These are phyloP conservation scores for Zelostemma sp. DNA, from an alignment of 1,140 invertebrate genomes.

Conservation along the genomic window DNA sequence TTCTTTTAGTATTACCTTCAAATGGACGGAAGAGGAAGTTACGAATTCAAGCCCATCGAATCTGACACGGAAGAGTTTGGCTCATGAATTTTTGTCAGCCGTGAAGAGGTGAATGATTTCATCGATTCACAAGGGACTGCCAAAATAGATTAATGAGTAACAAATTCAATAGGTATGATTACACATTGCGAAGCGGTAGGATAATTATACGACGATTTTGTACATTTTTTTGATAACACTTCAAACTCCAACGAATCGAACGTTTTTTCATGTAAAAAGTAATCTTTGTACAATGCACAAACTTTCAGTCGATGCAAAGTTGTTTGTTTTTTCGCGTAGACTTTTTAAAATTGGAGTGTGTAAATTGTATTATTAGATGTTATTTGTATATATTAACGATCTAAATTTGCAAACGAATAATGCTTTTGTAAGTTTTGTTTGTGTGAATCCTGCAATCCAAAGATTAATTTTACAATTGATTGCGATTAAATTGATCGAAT, in stretches of 20 bases:
- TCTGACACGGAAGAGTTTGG: constrained; percentile 91
- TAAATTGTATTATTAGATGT: neutral
- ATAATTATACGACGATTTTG: constrained; percentile 6
- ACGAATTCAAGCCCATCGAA: constrained; percentile 89
- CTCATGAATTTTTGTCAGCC: constrained; percentile 76
- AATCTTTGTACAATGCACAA: neutral
- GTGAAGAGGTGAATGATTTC: constrained; percentile 21
- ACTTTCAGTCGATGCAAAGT: neutral
- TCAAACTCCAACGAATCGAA: neutral
- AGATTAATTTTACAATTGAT: neutral
- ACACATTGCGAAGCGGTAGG: constrained; percentile 7
- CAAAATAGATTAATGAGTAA: constrained; percentile 17
- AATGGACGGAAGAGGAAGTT: constrained; percentile 93
- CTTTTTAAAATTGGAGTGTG: too few relatives aligned
- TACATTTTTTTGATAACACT: constrained; percentile 13
- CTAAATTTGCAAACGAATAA: constrained; percentile 4
- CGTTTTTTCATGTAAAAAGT: neutral
- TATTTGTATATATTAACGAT: neutral
- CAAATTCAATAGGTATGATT: constrained; percentile 14
- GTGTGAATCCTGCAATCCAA: neutral
- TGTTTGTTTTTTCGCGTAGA: neutral
- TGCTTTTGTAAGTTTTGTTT: too few relatives aligned
- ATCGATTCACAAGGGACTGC: constrained; percentile 25
- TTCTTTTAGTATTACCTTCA: constrained; percentile 84
- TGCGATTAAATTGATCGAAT: constrained; percentile 6